Base-by-base conservation (phyloP, 35 echinoderm and acorn worm genomes). In the Anneissia japonica region DNA sequence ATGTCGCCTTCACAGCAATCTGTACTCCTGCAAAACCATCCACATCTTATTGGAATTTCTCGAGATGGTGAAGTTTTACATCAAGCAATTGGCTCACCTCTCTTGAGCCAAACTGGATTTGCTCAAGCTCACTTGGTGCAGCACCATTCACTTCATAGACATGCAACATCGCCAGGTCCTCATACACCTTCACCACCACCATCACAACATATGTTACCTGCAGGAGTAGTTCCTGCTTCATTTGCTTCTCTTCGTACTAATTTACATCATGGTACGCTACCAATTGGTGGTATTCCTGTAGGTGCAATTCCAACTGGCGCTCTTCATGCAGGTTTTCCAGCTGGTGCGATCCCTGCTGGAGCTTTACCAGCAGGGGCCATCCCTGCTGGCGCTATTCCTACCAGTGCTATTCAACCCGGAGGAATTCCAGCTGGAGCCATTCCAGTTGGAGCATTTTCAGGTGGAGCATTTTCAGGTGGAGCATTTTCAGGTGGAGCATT, bases 311-410 rank as follows among this genome's bases (percentile, higher is more conserved):
- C 82, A 34, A 1, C 21, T 2, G 84, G 45, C 13, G 84, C 46
- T 23, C 0, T 85, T 28, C 84, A 31, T 74, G 84, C 84, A 85
- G 74, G 74, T 74, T 73, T 83, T 46, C 37, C 41, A 31, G 82
- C 82, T 30, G 21, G 82, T 46, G 82, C 82, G 12, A 23, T 83
- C 21, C 37, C 64, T 1, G 64, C 35, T 21, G 64, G 46, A 41
- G 84, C 28, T 34, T 23, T 85, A 35, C 46, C 72, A 29, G 64
- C 21, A 74, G 84, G 84, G 40, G 84, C 73, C 26, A 16, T 86
- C 11, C 84, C 84, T 21, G 72, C 83, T 19, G 84, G 84, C 39
- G 84, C 74, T 35, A 86, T 86, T 23, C 73, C 72, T 17, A 28
- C 30, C 39, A 38, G 83, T 14, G 83, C 40, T 32, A 84, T 84